phyloP scores from a whole-genome alignment of 2,888 invertebrate species.

The Drosophila eohydei region DNA sequence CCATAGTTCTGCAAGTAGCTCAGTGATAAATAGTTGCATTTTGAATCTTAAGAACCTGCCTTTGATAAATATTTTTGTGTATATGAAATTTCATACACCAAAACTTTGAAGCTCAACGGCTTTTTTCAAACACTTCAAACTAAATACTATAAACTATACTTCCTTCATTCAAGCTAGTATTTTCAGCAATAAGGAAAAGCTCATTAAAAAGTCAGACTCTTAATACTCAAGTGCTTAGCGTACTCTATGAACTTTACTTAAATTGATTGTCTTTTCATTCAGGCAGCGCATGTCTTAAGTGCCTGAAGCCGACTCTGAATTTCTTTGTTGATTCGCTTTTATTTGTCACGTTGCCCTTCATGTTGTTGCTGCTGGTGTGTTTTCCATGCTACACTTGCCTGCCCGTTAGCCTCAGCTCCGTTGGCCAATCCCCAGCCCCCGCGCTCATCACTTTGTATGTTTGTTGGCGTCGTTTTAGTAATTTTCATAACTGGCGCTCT shows the following conservation, averaged over 20 bases:
- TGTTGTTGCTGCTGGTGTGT: slow-evolving; percentile 38
- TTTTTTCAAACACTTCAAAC: no score
- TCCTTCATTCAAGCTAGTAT: no score
- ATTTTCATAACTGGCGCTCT: slow-evolving; percentile 77
- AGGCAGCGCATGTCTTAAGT: slow-evolving; percentile 40
- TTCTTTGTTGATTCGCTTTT: slow-evolving; percentile 52
- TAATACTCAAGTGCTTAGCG: neutral
- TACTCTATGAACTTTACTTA: neutral
- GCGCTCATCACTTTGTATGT: slow-evolving; percentile 45
- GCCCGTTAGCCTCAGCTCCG: slow-evolving; percentile 4
- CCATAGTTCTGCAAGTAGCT: no score
- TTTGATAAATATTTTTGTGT: no score
- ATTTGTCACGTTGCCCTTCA: slow-evolving; percentile 69
- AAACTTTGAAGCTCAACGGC: no score
- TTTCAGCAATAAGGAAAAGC: no score
- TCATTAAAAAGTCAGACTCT: no score
- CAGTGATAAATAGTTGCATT: no score
- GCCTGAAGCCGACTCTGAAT: slow-evolving; percentile 27
- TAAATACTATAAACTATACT: no score
- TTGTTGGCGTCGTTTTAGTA: slow-evolving; percentile 77
- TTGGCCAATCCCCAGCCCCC: neutral
- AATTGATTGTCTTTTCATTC: neutral
- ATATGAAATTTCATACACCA: no score
- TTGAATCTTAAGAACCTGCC: no score
- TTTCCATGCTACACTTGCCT: slow-evolving; percentile 34